Conservation (phyloP, 2,113 vertebrate species). For the Poeciliopsis turrubarensis region DNA sequence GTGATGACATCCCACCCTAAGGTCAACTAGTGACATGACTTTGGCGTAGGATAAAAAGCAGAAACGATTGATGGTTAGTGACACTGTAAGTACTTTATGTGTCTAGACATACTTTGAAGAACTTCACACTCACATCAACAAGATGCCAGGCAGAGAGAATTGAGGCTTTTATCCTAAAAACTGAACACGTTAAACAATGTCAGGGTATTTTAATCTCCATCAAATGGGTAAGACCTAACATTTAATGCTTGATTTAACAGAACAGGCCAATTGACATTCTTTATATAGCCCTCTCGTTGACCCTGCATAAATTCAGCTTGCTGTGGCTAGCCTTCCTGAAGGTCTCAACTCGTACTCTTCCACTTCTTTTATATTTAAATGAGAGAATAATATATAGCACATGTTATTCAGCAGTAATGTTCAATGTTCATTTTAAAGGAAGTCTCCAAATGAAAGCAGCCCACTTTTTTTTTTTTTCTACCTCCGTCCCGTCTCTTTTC, state of each 20-base stretch:
- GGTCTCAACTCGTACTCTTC: constrained; percentile 48
- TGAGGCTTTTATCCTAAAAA: constrained; percentile 38
- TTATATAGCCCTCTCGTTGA: constrained; percentile 50
- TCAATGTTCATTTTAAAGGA: constrained; percentile 71
- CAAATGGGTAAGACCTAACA: constrained; percentile 50
- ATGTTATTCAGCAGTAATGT: constrained; percentile 69
- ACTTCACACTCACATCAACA: constrained; percentile 27
- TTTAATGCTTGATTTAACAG: constrained; percentile 59
- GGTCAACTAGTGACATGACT: neutral
- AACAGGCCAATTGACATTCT: constrained; percentile 61
- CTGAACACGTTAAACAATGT: constrained; percentile 40
- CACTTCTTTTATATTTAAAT: constrained; percentile 82
- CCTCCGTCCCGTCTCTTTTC: neutral
- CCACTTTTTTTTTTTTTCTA: constrained; percentile 45
- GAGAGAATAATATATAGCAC: constrained; percentile 76
- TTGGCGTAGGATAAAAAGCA: neutral
- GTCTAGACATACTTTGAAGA: constrained; percentile 19
- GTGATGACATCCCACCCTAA: no score
- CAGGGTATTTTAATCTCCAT: constrained; percentile 49
- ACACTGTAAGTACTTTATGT: constrained; percentile 11
- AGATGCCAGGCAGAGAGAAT: constrained; percentile 37
- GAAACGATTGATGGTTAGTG: neutral
- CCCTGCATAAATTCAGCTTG: constrained; percentile 50
- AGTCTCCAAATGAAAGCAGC: constrained; percentile 74
- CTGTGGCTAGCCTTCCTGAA: constrained; percentile 73